A percentile compares a stretch with the other conserved stretches of the same genome.
These are phyloP conservation scores for Columba livia DNA, from an alignment of 2,113 vertebrate genomes.

Conservation along the genomic window DNA sequence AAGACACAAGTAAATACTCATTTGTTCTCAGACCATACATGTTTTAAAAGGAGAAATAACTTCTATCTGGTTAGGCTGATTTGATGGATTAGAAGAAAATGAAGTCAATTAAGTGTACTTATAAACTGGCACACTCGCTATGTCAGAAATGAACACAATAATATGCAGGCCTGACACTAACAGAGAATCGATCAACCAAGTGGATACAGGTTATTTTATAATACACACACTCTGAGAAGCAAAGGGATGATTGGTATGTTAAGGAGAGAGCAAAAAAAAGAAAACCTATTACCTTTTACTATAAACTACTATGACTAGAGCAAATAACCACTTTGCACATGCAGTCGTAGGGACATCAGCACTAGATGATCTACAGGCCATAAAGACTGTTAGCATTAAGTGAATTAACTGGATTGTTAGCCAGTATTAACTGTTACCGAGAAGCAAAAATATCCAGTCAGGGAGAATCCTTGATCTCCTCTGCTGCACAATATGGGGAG, in stretches of 20 bases:
- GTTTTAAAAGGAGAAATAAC: background rate
- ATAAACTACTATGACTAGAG: background rate
- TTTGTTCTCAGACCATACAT: background rate
- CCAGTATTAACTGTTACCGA: background rate
- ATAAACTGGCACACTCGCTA: background rate
- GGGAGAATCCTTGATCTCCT: background rate
- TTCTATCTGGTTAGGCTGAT: background rate
- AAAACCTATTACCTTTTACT: background rate
- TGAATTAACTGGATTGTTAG: background rate
- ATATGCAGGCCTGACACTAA: background rate
- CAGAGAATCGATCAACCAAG: background rate
- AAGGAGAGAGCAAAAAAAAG: background rate
- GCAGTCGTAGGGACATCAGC: background rate
- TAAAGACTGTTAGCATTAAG: background rate
- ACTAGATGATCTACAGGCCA: background rate
- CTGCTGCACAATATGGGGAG: background rate
- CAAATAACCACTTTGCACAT: background rate
- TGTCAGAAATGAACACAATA: background rate
- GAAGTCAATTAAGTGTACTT: background rate
- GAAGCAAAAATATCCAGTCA: background rate
- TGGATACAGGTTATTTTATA: background rate
- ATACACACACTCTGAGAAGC: background rate
- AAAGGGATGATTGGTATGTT: background rate
- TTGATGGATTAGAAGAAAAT: background rate
- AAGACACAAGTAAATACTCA: background rate